Evolutionary conservation across 2,113 vertebrate genomes (phyloP).

Genomic region (Todiramphus chloris): DNA sequence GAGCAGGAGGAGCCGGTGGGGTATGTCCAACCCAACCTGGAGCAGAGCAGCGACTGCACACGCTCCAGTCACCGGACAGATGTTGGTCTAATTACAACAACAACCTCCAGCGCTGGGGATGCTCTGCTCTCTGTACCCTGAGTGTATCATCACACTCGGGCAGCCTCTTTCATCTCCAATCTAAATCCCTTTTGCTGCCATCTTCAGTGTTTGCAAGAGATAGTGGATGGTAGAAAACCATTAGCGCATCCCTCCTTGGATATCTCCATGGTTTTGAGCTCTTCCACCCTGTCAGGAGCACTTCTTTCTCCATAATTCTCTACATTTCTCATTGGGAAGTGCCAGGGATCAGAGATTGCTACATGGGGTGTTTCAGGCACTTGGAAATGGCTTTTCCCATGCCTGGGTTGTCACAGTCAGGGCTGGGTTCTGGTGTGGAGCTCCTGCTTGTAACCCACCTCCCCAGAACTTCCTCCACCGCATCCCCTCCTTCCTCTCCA

Average conservation of each 20-base stretch:
- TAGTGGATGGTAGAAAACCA: background rate
- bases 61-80: rapidly evolving
- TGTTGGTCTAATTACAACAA: background rate
- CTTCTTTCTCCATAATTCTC: background rate
- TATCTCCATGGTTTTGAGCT: background rate
- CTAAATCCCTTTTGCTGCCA: slow-evolving; percentile 15
- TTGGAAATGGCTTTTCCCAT: background rate
- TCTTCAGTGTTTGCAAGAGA: background rate
- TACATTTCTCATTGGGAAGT: background rate
- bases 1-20: background rate
- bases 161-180: background rate
- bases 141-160: background rate
- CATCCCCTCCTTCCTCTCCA: background rate
- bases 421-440: background rate
- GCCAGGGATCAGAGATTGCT: background rate
- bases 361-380: background rate
- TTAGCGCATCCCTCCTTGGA: background rate
- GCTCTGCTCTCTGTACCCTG: background rate
- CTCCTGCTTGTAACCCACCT: rapidly evolving
- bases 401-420: background rate
- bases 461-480: background rate
- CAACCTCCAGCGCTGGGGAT: background rate
- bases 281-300: background rate
- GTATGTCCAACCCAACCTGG: background rate
- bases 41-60: background rate